Evolutionary conservation across 2,113 vertebrate species (phyloP).

Genomic region (Triplophysa tibetana): DNA sequence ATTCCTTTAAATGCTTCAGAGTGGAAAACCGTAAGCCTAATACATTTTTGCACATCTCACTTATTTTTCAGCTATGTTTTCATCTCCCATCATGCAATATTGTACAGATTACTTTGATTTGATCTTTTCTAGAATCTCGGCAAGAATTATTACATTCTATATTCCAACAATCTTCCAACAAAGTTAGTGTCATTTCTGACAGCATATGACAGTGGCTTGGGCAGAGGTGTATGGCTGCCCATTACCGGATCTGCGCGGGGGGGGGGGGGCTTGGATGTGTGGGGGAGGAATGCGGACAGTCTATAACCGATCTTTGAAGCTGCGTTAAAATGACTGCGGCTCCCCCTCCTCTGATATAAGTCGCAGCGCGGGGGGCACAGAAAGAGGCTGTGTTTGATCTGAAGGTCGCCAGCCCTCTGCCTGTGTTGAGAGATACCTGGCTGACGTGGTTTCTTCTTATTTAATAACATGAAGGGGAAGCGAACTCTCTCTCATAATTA

Average conservation of each 20-base stretch:
- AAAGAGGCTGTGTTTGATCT: constrained; percentile 97
- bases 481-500: constrained; percentile 99
- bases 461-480: constrained; percentile 99
- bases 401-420: constrained; percentile 90
- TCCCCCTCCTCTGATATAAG: constrained; percentile 56
- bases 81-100: background rate
- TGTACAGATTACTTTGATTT: background rate
- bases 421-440: constrained; percentile 93
- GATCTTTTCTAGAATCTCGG: background rate
- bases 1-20: no score
- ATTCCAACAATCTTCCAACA: constrained; percentile 59
- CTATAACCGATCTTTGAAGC: constrained; percentile 85
- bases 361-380: constrained; percentile 73
- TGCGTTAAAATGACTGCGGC: constrained; percentile 79
- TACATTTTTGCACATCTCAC: background rate
- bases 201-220: constrained; percentile 63
- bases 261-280: background rate
- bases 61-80: background rate
- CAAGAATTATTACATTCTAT: constrained; percentile 13
- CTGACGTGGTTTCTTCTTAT: constrained; percentile 92
- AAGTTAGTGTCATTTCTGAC: constrained; percentile 71
- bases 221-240: constrained; percentile 49
- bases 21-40: no score
- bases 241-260: constrained; percentile 64
- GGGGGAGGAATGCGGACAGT: constrained; percentile 79